Conservation (phyloP, 2,797 vertebrate species). For the Darevskia mixta region DNA sequence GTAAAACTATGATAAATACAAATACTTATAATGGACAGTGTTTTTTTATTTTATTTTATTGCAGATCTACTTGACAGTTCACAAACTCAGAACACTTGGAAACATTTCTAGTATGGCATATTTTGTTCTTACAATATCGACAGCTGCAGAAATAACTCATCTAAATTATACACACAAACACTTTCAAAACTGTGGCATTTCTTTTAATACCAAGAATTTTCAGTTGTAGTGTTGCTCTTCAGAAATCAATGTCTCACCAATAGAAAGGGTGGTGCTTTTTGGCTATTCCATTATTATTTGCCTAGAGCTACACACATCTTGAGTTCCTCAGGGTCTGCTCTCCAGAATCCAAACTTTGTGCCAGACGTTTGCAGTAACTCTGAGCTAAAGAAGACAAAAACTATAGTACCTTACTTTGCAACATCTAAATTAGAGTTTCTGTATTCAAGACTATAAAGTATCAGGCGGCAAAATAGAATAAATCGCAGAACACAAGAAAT, state of each 20-base stretch:
- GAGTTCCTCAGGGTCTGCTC: background rate
- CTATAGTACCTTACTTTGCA: background rate
- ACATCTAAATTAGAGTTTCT: background rate
- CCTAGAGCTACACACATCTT: background rate
- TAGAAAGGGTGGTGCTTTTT: background rate
- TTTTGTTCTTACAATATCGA: background rate
- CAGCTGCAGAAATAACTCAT: background rate
- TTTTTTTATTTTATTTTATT: background rate
- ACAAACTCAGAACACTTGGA: background rate
- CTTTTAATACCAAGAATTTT: background rate
- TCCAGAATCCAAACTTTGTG: background rate
- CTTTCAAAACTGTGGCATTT: background rate
- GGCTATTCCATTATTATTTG: background rate
- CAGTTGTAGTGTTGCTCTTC: background rate
- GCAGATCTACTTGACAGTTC: background rate
- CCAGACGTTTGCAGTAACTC: background rate
- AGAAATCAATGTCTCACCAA: background rate
- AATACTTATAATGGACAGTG: background rate
- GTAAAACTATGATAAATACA: background rate
- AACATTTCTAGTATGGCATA: background rate
- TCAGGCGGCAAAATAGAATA: background rate
- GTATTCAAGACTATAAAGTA: background rate
- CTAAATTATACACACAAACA: background rate
- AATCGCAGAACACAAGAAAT: background rate
- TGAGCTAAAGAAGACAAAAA: background rate